Evolutionary conservation across 2,113 vertebrate genomes (phyloP).

Genomic region (Gopherus evgoodei): DNA sequence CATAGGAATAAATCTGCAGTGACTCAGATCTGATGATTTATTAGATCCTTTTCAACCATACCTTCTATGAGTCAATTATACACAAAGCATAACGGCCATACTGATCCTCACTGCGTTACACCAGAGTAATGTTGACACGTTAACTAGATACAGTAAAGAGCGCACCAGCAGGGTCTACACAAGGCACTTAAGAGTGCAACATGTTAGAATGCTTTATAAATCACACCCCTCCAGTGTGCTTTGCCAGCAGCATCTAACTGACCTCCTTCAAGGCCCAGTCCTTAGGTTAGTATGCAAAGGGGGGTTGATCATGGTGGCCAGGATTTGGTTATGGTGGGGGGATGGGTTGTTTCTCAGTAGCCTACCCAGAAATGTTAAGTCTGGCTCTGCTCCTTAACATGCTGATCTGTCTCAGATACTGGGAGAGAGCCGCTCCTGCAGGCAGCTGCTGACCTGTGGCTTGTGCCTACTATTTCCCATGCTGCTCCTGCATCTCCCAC

Average conservation of each 20-base stretch:
- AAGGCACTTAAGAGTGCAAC: background rate
- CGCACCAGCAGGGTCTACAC: background rate
- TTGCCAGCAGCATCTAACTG: background rate
- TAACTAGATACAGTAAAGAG: background rate
- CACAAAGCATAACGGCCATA: background rate
- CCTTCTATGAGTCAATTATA: background rate
- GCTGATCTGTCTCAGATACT: background rate
- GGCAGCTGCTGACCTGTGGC: background rate
- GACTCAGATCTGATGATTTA: background rate
- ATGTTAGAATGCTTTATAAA: background rate
- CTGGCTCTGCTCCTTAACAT: background rate
- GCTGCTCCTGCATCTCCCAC: background rate
- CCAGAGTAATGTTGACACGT: background rate
- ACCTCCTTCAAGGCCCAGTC: background rate
- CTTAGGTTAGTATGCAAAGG: background rate
- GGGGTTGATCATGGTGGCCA: background rate
- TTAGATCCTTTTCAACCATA: background rate
- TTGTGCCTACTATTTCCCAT: background rate
- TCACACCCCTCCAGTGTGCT: background rate
- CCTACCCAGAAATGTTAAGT: background rate
- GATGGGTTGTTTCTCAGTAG: rapidly evolving
- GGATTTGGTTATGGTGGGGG: rapidly evolving
- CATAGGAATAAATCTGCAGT: background rate
- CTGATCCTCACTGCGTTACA: background rate
- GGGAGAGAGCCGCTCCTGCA: background rate